phyloP scores from a whole-genome alignment of 2,113 vertebrate species.

The Irena cyanogastra region DNA sequence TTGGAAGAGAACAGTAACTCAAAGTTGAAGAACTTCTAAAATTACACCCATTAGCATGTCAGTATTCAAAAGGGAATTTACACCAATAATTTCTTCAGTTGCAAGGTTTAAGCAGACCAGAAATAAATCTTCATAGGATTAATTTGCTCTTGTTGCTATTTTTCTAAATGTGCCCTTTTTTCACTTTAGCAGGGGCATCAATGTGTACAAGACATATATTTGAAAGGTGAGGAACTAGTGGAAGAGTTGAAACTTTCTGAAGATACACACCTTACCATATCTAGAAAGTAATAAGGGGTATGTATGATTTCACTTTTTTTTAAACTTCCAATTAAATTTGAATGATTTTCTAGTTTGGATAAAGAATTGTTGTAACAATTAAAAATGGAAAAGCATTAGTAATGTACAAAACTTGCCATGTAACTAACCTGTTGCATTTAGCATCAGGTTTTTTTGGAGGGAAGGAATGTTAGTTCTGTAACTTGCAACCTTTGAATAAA shows the following conservation, averaged over 20 bases:
- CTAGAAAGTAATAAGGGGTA: background rate
- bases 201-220: background rate
- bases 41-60: background rate
- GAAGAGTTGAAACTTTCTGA: background rate
- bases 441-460: background rate
- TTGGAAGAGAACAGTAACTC: background rate
- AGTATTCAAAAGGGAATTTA: background rate
- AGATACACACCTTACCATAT: background rate
- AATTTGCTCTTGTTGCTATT: background rate
- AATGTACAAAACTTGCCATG: background rate
- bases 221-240: background rate
- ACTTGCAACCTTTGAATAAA: background rate
- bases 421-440: background rate
- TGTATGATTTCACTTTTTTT: background rate
- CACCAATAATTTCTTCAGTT: background rate
- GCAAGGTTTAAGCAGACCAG: background rate
- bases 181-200: background rate
- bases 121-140: background rate
- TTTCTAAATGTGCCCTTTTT: background rate
- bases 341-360: background rate
- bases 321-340: background rate
- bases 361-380: background rate
- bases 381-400: background rate
- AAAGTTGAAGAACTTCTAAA: background rate
- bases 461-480: background rate